Evolutionary conservation across 2,888 invertebrate species (phyloP), one percentile per base, ranked within the genome.

Genomic region (Flexamia atlantica): DNA sequence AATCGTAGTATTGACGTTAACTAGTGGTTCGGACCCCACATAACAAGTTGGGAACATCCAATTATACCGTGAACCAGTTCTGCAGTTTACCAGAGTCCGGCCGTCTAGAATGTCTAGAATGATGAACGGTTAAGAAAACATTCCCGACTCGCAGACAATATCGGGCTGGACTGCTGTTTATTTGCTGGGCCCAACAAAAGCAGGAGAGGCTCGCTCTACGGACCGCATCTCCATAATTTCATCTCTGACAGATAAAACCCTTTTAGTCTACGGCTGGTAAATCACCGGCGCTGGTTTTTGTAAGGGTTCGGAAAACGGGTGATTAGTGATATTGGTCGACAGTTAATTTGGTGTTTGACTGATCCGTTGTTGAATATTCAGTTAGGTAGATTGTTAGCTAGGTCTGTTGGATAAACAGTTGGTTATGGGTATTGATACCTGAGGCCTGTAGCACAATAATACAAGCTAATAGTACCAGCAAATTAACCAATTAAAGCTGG

Each of bases 211-310:
- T n/a, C 28, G 70, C 12, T 9, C 72, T 10, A 10, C 50, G 17
- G 76, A 79, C 79, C 36, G 72, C 82, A 82, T 82, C 82, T 82
- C 50, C 82, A 82, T 82, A 82, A 82, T 82, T 82, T 82, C 82
- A 82, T 82, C 64, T 83, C 32, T 57, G 36, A 40, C 80, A 46
- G 81, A 83, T 81, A 53, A 64, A 81, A 84, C 81, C 70, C 74
- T 82, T 81, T 84, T 57, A 57, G 79, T n/a, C 79, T 23, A 20
- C 79, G 28, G 4, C 53, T 32, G 79, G 79, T 79, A 79, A 79
- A 79, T 79, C 79, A 79, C 79, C 40, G 76, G 42, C n/a, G 30
- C 50, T 46, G 14, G 46, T 25, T 40, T 17, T 40, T n/a, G 20
- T 42, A 42, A 4, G 72, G 46, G n/a, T 79, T 79, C 36, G 79